Evolutionary conservation across 1,140 invertebrate species (phyloP).

Genomic region (Orius insidiosus): DNA sequence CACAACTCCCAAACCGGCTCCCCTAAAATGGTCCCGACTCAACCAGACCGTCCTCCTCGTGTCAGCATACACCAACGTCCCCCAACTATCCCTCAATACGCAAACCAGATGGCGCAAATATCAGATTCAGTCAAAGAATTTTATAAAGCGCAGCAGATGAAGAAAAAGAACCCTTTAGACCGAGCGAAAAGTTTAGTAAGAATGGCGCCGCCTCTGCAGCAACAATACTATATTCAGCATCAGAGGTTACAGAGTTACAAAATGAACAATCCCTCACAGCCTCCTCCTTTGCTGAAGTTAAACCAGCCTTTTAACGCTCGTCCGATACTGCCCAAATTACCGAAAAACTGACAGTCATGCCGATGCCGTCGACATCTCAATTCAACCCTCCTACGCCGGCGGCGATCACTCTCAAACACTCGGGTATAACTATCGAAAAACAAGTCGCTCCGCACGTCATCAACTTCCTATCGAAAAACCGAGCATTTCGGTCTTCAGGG

Average conservation of each 20-base stretch:
- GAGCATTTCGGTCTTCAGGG: conserved; percentile 13
- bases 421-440: conserved; percentile 16
- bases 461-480: conserved; percentile 12
- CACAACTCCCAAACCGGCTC: not conserved
- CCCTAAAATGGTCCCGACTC: not conserved
- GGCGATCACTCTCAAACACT: conserved; percentile 8
- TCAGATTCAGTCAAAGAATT: not conserved
- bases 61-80: not conserved
- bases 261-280: not conserved
- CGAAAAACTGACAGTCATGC: conserved; percentile 17
- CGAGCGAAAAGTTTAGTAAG: conserved; percentile 11
- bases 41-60: not conserved
- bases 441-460: not conserved
- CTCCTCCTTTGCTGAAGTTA: conserved; percentile 9
- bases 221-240: conserved; percentile 1
- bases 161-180: conserved; percentile 1
- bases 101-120: not conserved
- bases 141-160: not conserved
- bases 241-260: not conserved
- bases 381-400: conserved; percentile 1
- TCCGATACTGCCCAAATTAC: conserved; percentile 16
- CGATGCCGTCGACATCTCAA: not conserved
- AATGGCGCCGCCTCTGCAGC: conserved; percentile 2
- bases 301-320: not conserved
- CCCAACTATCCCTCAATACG: not conserved